Base-by-base conservation (phyloP, 1,140 invertebrate species). In the Pogonus chalceus region DNA sequence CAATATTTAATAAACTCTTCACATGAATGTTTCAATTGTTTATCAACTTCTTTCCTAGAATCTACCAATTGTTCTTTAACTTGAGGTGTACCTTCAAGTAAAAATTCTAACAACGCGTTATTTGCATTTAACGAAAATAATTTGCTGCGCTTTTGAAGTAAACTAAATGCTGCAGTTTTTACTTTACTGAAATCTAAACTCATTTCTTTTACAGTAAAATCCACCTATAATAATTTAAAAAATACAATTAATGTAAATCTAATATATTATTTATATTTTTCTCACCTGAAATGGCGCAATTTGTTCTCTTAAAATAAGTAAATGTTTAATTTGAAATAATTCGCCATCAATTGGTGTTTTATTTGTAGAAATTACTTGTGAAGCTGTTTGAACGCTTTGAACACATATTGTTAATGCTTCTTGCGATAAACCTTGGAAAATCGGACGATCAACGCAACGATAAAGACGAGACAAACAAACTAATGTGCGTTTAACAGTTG, bases 241-340 rank as follows among this genome's bases (percentile, higher is more conserved):
- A n/a, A n/a, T n/a, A n/a, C n/a, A n/a, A n/a, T n/a, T n/a, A n/a
- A n/a, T n/a, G n/a, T n/a, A n/a, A n/a, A n/a, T n/a, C n/a, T n/a
- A n/a, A n/a, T n/a, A n/a, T n/a, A n/a, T n/a, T n/a, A n/a, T n/a
- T n/a, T n/a, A n/a, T n/a, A n/a, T n/a, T n/a, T n/a, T n/a, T n/a
- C n/a, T n/a, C n/a, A n/a, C n/a, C 72, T 98, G 94, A 68, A 98
- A 99, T 0, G 96, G 96, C 0, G 94, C 92, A 31, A 98, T 98
- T 73, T 99, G 96, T 68, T 99, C 96, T 20, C 96, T 71, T 0
- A 99, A 72, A 49, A 99, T 99, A 2, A 99, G 74, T 37, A 99
- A 73, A 76, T 99, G 96, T 72, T 99, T 99, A 24, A 99, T 94
- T 71, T 98, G 85, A 72, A 99, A 99, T 4, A 99, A 74, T 65